A percentile compares a stretch with the other conserved stretches of the same genome.
Conservation (phyloP, 2,113 vertebrate species). For the Hippoglossus stenolepis region DNA sequence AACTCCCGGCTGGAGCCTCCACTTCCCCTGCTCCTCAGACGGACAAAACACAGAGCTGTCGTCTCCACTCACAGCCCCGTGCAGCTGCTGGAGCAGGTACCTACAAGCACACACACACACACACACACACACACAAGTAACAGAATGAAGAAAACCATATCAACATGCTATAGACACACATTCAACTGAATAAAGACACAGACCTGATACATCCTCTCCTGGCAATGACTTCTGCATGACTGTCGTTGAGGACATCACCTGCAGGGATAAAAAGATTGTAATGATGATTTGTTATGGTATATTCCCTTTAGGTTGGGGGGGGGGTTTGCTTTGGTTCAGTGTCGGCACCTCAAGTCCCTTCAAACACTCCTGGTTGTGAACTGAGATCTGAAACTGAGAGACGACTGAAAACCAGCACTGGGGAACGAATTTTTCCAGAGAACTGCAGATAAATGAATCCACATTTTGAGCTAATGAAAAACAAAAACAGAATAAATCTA, state of each 20-base stretch:
- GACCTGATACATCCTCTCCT: slow-evolving; percentile 93
- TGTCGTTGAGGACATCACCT: slow-evolving; percentile 96
- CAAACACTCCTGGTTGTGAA: too few species aligned
- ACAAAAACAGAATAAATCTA: neutral
- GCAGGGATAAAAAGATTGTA: neutral
- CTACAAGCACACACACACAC: slow-evolving; percentile 71
- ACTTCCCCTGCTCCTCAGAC: slow-evolving; percentile 82
- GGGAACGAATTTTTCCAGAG: too few species aligned
- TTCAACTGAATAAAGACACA: neutral
- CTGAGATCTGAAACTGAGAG: too few species aligned
- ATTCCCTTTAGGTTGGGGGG: too few species aligned
- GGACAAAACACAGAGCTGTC: slow-evolving; percentile 84
- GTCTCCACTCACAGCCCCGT: slow-evolving; percentile 68
- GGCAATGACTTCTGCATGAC: slow-evolving; percentile 95
- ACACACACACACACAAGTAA: slow-evolving; percentile 61
- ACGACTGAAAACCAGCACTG: too few species aligned
- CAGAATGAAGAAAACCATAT: too few species aligned
- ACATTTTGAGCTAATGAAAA: too few species aligned
- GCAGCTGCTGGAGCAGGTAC: slow-evolving; percentile 91
- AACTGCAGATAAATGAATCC: too few species aligned
- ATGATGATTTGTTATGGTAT: too few species aligned
- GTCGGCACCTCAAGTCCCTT: too few species aligned
- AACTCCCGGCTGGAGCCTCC: slow-evolving; percentile 84
- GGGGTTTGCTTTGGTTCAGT: too few species aligned
- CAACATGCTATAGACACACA: neutral